A percentile compares a stretch with the other conserved stretches of the same genome.
phyloP scores from a whole-genome alignment of 2,888 invertebrate genomes.

The Aplocera efformata region DNA sequence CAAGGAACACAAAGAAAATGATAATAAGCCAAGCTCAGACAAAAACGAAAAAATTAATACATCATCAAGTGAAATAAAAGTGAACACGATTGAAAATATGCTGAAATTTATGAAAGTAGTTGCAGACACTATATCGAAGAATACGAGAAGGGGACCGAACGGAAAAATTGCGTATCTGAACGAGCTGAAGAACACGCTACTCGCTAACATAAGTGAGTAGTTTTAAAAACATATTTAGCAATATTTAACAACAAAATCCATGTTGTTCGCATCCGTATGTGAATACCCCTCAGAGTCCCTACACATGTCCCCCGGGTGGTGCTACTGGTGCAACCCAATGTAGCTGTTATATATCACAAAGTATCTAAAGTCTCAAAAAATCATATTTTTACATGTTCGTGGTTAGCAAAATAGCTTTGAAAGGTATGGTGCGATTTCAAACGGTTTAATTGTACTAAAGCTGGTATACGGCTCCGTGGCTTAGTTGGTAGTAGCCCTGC shows the following conservation, averaged over 20 bases:
- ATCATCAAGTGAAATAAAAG: constrained; percentile 28
- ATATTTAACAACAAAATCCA: constrained; percentile 1
- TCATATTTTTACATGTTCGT: too few species aligned
- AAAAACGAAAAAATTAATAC: constrained; percentile 13
- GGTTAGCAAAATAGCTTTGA: too few species aligned
- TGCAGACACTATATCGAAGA: constrained; percentile 60
- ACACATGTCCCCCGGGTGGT: too few species aligned
- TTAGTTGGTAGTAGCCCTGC: too few species aligned
- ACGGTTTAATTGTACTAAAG: too few species aligned
- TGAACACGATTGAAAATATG: constrained; percentile 48
- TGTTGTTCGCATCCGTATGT: too few species aligned
- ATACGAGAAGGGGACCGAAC: constrained; percentile 60
- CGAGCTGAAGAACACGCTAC: constrained; percentile 79
- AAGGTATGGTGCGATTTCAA: too few species aligned
- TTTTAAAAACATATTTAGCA: neutral
- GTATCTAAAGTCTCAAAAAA: too few species aligned
- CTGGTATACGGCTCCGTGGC: too few species aligned
- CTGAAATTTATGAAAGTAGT: constrained; percentile 58
- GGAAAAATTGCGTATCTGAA: constrained; percentile 82
- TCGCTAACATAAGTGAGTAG: constrained; percentile 83
- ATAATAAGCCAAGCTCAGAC: constrained; percentile 1
- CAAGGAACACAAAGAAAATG: neutral
- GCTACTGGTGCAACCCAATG: too few species aligned
- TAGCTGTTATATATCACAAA: too few species aligned
- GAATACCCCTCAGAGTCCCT: too few species aligned